These are phyloP conservation scores for Eclectus roratus DNA, from an alignment of 2,113 vertebrate genomes.

Conservation along the genomic window DNA sequence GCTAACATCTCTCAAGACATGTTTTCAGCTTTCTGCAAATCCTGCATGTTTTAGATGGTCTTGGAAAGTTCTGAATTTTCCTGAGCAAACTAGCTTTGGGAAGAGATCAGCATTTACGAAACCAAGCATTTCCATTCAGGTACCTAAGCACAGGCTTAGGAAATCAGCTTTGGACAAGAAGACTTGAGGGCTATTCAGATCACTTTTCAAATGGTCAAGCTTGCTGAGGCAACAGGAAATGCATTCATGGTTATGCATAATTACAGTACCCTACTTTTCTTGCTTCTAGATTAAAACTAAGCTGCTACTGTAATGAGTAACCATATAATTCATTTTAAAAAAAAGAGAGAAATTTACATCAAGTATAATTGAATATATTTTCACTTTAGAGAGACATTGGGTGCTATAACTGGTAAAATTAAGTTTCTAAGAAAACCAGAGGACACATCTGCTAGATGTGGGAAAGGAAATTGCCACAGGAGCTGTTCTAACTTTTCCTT, in stretches of 20 bases:
- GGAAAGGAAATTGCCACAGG: not conserved
- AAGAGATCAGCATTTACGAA: not conserved
- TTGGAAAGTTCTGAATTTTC: constrained; percentile 4
- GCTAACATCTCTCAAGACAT: not conserved
- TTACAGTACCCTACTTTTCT: constrained; percentile 6
- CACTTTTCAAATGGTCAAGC: constrained; percentile 14
- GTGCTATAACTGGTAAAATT: constrained; percentile 29
- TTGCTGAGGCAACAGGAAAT: not conserved
- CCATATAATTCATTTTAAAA: not conserved
- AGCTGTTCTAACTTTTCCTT: not conserved
- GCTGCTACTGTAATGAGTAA: constrained; percentile 34
- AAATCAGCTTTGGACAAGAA: constrained; percentile 10
- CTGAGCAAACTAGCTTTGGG: not conserved
- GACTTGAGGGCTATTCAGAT: not conserved
- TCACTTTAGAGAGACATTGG: not conserved
- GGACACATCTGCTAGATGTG: not conserved
- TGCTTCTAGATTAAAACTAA: constrained; percentile 39
- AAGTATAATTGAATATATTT: constrained; percentile 32
- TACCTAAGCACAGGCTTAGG: not conserved
- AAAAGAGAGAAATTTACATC: constrained; percentile 2
- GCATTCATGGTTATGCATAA: constrained; percentile 8
- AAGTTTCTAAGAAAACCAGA: constrained; percentile 25
- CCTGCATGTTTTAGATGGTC: not conserved
- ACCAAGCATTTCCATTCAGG: not conserved
- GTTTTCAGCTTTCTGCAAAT: not conserved